Evolutionary conservation across 2,797 vertebrate species (phyloP).

Genomic region (Paratrypauchen microcephalus): DNA sequence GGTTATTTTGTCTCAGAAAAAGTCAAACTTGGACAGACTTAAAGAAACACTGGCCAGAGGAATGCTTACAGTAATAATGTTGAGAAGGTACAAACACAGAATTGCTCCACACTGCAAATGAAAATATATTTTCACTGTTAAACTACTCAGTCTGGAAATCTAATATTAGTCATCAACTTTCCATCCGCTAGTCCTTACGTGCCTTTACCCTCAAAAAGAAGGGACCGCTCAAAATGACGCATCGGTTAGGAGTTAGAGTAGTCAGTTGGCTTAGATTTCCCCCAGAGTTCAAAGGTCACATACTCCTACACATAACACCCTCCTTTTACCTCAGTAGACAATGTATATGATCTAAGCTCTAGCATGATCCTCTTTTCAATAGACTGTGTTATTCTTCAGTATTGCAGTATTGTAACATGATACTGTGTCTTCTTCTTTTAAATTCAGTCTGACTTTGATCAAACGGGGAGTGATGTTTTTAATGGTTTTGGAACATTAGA

Average conservation of each 20-base stretch:
- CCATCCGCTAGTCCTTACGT: conserved; percentile 30
- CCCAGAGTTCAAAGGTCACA: conserved; percentile 52
- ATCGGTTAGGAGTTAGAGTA: conserved; percentile 46
- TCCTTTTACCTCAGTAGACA: conserved; percentile 42
- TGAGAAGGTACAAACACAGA: conserved; percentile 1
- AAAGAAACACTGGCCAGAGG: conserved; percentile 6
- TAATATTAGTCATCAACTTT: background rate
- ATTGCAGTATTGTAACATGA: conserved; percentile 25
- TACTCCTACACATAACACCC: conserved; percentile 46
- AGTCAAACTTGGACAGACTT: conserved; percentile 1
- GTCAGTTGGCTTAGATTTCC: conserved; percentile 47
- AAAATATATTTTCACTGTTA: conserved; percentile 28
- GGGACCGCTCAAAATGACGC: conserved; percentile 32
- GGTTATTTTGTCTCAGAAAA: background rate
- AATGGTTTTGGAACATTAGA: conserved; percentile 20
- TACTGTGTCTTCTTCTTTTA: conserved; percentile 15
- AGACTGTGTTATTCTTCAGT: background rate
- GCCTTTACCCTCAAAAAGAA: conserved; percentile 39
- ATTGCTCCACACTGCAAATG: conserved; percentile 15
- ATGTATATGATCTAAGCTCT: conserved; percentile 61
- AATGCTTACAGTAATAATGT: conserved; percentile 21
- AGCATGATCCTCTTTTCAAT: conserved; percentile 23
- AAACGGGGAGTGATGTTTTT: conserved; percentile 22
- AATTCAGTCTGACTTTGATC: conserved; percentile 32
- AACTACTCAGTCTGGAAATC: conserved; percentile 26